phyloP scores from a whole-genome alignment of 1,140 invertebrate genomes.

The Arctopsyche grandis region DNA sequence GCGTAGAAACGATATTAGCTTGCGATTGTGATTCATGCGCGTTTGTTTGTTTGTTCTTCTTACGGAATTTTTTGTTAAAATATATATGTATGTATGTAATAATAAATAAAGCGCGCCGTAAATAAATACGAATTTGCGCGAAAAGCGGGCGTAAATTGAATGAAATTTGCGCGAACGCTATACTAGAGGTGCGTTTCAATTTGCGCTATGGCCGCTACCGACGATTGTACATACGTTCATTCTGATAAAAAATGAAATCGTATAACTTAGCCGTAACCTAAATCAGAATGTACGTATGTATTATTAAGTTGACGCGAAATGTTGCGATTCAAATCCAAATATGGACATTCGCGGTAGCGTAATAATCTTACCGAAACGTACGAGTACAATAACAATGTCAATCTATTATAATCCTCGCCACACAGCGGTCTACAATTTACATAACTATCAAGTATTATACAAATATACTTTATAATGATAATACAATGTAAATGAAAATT shows the following conservation, averaged over 20 bases:
- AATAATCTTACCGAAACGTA: no score
- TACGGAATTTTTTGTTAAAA: constrained; percentile 29
- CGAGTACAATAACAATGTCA: no score
- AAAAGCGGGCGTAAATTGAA: background rate
- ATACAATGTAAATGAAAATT: no score
- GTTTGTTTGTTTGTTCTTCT: constrained; percentile 38
- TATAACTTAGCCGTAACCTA: background rate
- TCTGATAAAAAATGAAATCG: background rate
- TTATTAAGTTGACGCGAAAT: no score
- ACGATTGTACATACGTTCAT: background rate
- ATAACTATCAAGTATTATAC: no score
- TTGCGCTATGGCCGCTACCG: background rate
- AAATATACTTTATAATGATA: no score
- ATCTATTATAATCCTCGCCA: no score
- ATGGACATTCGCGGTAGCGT: no score
- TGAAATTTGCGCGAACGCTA: constrained; percentile 7
- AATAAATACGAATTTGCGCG: background rate
- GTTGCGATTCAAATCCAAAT: no score
- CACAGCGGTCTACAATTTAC: no score
- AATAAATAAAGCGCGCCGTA: background rate
- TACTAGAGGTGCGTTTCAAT: constrained; percentile 16
- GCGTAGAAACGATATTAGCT: constrained; percentile 26
- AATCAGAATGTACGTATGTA: background rate
- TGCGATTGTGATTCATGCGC: constrained; percentile 37
- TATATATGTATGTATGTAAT: no score